These are phyloP conservation scores for Tympanuchus pallidicinctus DNA, from an alignment of 2,113 vertebrate genomes.

Conservation along the genomic window DNA sequence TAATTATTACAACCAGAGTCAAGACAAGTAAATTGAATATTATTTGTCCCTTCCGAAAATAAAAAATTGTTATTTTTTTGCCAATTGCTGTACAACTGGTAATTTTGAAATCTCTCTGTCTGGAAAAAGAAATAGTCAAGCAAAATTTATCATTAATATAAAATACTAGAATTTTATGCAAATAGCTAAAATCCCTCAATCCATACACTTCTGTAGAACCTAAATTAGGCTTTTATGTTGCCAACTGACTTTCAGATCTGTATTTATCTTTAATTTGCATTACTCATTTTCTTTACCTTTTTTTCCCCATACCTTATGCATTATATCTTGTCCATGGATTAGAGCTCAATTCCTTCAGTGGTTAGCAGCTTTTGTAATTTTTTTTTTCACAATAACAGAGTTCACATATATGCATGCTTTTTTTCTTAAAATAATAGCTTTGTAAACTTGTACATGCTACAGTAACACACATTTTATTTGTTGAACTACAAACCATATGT, in stretches of 20 bases:
- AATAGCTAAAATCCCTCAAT: neutral
- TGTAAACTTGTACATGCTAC: neutral
- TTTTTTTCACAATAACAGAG: neutral
- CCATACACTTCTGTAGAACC: neutral
- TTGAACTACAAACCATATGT: neutral
- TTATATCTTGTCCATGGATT: neutral
- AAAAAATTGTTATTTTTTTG: neutral
- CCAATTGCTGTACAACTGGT: neutral
- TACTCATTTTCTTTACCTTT: neutral
- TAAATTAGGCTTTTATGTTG: neutral
- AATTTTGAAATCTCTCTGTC: neutral
- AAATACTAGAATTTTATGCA: neutral
- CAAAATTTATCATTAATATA: neutral
- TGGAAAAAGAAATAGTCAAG: neutral
- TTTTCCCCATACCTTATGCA: neutral
- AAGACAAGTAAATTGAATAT: neutral
- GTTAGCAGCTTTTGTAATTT: neutral
- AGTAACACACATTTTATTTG: neutral
- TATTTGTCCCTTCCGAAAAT: neutral
- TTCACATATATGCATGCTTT: neutral
- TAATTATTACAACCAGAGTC: neutral
- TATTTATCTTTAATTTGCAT: neutral
- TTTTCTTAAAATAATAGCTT: neutral
- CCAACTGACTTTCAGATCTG: neutral
- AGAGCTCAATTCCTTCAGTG: neutral